Evolutionary conservation across 2,888 invertebrate genomes (phyloP).

Genomic region (Chymomyza fuscimana): DNA sequence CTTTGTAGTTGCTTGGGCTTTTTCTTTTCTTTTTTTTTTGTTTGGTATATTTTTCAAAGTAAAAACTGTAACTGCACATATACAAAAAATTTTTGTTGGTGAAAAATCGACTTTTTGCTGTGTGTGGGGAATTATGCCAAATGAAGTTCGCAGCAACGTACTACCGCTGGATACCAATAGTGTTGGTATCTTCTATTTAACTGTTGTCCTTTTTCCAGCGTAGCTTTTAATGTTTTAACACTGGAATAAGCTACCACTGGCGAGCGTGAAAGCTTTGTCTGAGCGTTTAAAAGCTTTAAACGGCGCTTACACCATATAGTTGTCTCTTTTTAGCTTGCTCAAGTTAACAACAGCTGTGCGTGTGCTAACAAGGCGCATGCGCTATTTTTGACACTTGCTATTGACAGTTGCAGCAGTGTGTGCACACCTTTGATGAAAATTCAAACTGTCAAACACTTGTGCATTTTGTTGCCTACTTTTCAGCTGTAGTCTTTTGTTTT

Average conservation of each 20-base stretch:
- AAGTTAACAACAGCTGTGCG: constrained; percentile 50
- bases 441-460: background rate
- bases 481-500: background rate
- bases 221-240: constrained; percentile 69
- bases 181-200: constrained; percentile 72
- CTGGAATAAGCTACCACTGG: constrained; percentile 51
- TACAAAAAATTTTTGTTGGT: constrained; percentile 60
- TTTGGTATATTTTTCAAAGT: constrained; percentile 48
- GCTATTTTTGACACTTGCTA: constrained; percentile 31
- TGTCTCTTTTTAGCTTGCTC: constrained; percentile 54
- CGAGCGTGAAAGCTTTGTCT: constrained; percentile 32
- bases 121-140: constrained; percentile 69
- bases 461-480: constrained; percentile 13
- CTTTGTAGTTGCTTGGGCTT: background rate
- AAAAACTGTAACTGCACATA: constrained; percentile 47
- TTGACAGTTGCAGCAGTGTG: constrained; percentile 37
- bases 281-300: background rate
- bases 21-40: constrained; percentile 15
- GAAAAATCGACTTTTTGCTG: constrained; percentile 73
- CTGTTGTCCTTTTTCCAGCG: constrained; percentile 70
- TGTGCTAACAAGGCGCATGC: constrained; percentile 46
- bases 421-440: background rate
- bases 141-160: constrained; percentile 46
- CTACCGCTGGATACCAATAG: constrained; percentile 69
- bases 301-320: constrained; percentile 31